Evolutionary conservation across 2,113 vertebrate genomes (phyloP).

Genomic region (Sceloporus undulatus): DNA sequence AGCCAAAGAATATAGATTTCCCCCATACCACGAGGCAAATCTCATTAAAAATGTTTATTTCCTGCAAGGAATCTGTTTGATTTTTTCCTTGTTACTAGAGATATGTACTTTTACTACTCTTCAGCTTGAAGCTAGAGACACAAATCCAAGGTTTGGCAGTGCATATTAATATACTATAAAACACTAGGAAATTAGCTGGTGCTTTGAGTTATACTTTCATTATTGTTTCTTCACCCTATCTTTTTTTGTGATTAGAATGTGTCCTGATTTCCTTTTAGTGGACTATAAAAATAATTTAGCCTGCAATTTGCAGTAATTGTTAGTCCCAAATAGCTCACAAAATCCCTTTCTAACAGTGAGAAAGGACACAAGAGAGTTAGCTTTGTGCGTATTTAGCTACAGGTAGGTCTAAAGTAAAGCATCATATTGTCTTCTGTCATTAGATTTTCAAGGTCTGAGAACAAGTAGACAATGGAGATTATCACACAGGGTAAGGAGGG

Average conservation of each 20-base stretch:
- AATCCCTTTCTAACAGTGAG: conserved; percentile 20
- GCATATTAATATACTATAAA: conserved; percentile 36
- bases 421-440: background rate
- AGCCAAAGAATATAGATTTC: background rate
- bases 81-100: conserved; percentile 7
- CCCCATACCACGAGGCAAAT: background rate
- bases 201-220: conserved; percentile 34
- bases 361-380: background rate
- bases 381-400: conserved; percentile 18
- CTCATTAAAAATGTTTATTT: conserved; percentile 23
- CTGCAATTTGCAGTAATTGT: conserved; percentile 35
- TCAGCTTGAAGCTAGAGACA: conserved; percentile 5
- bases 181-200: conserved; percentile 28
- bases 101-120: conserved; percentile 21
- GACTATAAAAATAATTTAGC: conserved; percentile 44
- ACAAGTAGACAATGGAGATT: too few species aligned
- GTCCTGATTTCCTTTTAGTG: conserved; percentile 29
- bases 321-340: conserved; percentile 29
- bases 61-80: background rate
- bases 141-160: conserved; percentile 13
- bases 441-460: background rate
- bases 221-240: conserved; percentile 29
- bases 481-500: too few species aligned
- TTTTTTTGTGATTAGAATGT: conserved; percentile 32
- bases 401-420: background rate